phyloP scores from a whole-genome alignment of 2,113 vertebrate species.

The Passerina amoena region DNA sequence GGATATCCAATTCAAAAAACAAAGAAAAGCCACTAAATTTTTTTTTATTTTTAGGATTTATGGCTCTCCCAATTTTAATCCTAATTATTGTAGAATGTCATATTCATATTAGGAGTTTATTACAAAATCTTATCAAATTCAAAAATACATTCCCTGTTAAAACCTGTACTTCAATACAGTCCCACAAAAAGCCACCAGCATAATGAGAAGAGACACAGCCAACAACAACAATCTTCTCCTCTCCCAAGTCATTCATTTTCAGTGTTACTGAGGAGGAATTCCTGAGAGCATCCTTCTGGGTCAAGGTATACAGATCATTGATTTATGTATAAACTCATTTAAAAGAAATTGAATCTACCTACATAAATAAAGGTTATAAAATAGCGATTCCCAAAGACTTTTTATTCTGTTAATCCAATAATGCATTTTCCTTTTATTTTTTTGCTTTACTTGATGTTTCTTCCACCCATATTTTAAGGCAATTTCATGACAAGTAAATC shows the following conservation, averaged over 20 bases:
- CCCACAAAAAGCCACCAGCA: background rate
- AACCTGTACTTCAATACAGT: background rate
- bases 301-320: background rate
- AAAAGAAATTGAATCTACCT: background rate
- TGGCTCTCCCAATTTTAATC: background rate
- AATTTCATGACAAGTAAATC: constrained; percentile 56
- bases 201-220: background rate
- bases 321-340: constrained; percentile 33
- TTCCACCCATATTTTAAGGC: constrained; percentile 28
- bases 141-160: background rate
- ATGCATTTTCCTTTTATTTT: background rate
- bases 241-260: background rate
- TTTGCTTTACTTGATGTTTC: background rate
- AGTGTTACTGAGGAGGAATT: background rate
- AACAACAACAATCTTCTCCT: background rate
- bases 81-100: background rate
- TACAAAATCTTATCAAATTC: background rate
- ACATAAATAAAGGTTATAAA: constrained; percentile 41
- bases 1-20: background rate
- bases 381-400: background rate
- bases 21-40: background rate
- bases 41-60: background rate
- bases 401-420: constrained; percentile 49
- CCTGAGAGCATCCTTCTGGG: background rate
- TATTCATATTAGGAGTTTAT: background rate